These are phyloP conservation scores for Apoderus coryli DNA, from an alignment of 2,888 invertebrate genomes.

Conservation along the genomic window DNA sequence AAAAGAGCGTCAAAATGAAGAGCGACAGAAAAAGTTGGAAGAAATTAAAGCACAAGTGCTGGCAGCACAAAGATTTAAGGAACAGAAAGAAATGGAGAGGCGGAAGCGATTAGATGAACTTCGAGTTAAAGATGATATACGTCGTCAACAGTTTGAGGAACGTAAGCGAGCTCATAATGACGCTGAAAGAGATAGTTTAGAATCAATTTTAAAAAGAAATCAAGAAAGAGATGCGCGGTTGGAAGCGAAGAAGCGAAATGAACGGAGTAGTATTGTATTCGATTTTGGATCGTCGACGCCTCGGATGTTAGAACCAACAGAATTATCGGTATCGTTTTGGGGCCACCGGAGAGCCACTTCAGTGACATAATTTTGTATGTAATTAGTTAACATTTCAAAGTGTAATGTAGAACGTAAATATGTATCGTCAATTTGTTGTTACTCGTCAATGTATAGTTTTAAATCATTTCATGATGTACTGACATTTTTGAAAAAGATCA, in stretches of 20 bases:
- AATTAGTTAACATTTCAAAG: too few relatives aligned
- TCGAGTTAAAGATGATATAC: conserved; percentile 60
- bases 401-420: too few relatives aligned
- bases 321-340: conserved; percentile 70
- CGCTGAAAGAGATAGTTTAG: conserved; percentile 71
- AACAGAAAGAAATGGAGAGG: conserved; percentile 77
- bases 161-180: conserved; percentile 79
- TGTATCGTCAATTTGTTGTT: too few relatives aligned
- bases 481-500: too few relatives aligned
- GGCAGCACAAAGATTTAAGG: conserved; percentile 77
- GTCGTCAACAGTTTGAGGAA: conserved; percentile 64
- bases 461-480: too few relatives aligned
- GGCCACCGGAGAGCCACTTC: conserved; percentile 79
- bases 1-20: conserved; percentile 79
- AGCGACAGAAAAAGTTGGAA: conserved; percentile 75
- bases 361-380: too few relatives aligned
- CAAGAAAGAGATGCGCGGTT: conserved; percentile 37
- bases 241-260: conserved; percentile 65
- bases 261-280: conserved; percentile 61
- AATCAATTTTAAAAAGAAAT: conserved; percentile 74
- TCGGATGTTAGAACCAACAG: conserved; percentile 68
- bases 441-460: too few relatives aligned
- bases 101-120: conserved; percentile 71
- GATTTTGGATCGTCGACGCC: conserved; percentile 89
- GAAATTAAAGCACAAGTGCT: conserved; percentile 80